These are phyloP conservation scores for Noturus placidus DNA, from an alignment of 2,113 vertebrate species.

Conservation along the genomic window DNA sequence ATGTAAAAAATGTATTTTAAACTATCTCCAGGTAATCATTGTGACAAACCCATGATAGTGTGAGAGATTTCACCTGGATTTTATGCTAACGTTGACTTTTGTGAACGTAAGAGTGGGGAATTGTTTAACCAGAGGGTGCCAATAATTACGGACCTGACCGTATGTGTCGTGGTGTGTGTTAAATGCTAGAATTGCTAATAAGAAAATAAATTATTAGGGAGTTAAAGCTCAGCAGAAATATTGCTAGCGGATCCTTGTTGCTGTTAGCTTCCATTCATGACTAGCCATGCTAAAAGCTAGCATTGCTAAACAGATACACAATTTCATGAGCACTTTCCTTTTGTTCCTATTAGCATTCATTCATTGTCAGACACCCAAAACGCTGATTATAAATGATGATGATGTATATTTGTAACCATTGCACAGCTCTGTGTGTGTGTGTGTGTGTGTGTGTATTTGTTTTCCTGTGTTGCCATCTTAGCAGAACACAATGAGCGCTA, in stretches of 20 bases:
- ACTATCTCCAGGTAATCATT: background rate
- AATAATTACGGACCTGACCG: background rate
- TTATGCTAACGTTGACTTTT: no score
- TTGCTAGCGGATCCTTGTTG: no score
- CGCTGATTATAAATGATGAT: background rate
- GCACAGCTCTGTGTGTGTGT: background rate
- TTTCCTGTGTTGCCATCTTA: slow-evolving; percentile 14
- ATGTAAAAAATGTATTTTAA: background rate
- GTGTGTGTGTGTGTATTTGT: slow-evolving; percentile 23
- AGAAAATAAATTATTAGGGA: background rate
- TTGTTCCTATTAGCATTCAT: background rate
- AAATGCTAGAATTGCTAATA: background rate
- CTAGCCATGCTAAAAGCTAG: background rate
- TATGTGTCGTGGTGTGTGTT: background rate
- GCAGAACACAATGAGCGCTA: slow-evolving; percentile 35
- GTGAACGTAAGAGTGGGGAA: no score
- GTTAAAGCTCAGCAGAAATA: background rate
- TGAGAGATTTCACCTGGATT: background rate
- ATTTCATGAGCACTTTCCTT: background rate
- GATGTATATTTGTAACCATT: background rate
- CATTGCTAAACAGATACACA: background rate
- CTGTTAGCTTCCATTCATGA: background rate
- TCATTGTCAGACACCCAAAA: background rate
- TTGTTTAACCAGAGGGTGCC: background rate
- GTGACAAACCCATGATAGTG: background rate